Conservation (phyloP, 2,888 invertebrate species). For the Patella caerulea region DNA sequence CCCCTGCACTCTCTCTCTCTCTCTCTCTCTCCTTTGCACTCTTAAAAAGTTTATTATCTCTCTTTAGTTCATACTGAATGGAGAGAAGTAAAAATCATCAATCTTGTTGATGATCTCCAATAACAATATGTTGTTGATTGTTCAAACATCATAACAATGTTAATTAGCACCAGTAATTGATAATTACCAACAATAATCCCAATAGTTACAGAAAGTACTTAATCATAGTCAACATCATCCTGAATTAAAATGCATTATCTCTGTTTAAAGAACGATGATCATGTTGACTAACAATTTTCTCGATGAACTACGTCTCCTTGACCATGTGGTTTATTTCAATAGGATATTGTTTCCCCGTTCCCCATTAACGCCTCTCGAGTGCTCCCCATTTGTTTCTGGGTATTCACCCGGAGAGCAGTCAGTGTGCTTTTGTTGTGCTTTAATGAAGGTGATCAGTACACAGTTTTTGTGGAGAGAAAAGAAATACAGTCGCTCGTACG, state of each 20-base stretch:
- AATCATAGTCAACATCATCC: too few species aligned
- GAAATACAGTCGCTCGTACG: background rate
- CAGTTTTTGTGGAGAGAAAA: background rate
- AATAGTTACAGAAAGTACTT: too few species aligned
- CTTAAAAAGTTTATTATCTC: too few species aligned
- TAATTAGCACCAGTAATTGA: slow-evolving; percentile 4
- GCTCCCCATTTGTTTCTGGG: slow-evolving; percentile 2
- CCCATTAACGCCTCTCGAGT: slow-evolving; percentile 17
- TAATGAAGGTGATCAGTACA: slow-evolving; percentile 9
- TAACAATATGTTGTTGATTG: slow-evolving; percentile 1
- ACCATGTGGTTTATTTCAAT: slow-evolving; percentile 23
- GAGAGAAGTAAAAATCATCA: background rate
- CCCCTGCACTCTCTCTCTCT: too few species aligned
- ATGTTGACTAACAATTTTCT: slow-evolving; percentile 12
- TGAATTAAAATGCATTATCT: too few species aligned
- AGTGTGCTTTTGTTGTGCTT: slow-evolving; percentile 7
- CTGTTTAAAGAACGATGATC: background rate
- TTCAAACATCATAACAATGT: background rate
- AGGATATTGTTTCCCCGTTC: slow-evolving; percentile 15
- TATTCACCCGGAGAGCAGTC: background rate
- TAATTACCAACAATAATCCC: background rate
- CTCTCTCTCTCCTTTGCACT: too few species aligned
- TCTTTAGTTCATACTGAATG: too few species aligned
- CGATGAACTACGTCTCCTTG: background rate
- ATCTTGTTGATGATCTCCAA: background rate